These are phyloP conservation scores for Nomada flava DNA, from an alignment of 2,888 invertebrate genomes.

Conservation along the genomic window DNA sequence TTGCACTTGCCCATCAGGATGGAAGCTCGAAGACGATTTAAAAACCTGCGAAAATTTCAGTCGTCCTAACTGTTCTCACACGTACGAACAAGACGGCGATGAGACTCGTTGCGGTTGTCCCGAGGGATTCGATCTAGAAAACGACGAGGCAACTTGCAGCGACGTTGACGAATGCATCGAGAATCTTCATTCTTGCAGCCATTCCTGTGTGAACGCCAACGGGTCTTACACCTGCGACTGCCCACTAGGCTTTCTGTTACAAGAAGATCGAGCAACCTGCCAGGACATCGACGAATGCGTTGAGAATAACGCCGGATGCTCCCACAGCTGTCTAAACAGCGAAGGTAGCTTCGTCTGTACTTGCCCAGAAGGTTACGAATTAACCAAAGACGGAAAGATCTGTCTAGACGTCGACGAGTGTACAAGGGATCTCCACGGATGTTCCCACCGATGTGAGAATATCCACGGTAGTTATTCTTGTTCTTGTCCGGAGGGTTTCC, in stretches of 20 bases:
- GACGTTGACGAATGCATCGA: slow-evolving; percentile 83
- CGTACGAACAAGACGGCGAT: slow-evolving; percentile 78
- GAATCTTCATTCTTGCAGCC: slow-evolving; percentile 72
- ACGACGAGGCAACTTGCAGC: slow-evolving; percentile 77
- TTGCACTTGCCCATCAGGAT: slow-evolving; percentile 85
- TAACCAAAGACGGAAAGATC: slow-evolving; percentile 72
- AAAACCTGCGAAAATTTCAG: slow-evolving; percentile 76
- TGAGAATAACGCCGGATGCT: slow-evolving; percentile 84
- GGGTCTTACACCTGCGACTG: slow-evolving; percentile 86
- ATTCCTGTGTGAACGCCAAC: slow-evolving; percentile 73
- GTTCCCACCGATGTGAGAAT: slow-evolving; percentile 79
- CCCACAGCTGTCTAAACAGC: slow-evolving; percentile 85
- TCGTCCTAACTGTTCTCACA: slow-evolving; percentile 81
- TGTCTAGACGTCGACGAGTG: slow-evolving; percentile 86
- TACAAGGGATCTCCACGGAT: slow-evolving; percentile 64
- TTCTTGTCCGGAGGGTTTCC: slow-evolving; percentile 84
- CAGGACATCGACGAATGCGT: slow-evolving; percentile 83
- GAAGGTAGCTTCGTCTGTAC: slow-evolving; percentile 85
- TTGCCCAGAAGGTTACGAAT: slow-evolving; percentile 84
- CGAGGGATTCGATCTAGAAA: slow-evolving; percentile 84
- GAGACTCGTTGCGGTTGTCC: slow-evolving; percentile 84
- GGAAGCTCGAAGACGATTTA: slow-evolving; percentile 76
- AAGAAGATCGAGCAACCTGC: slow-evolving; percentile 78
- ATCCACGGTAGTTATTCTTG: slow-evolving; percentile 85
- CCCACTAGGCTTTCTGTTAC: slow-evolving; percentile 84